Evolutionary conservation across 2,888 invertebrate species (phyloP).

Genomic region (Euproctis similis): DNA sequence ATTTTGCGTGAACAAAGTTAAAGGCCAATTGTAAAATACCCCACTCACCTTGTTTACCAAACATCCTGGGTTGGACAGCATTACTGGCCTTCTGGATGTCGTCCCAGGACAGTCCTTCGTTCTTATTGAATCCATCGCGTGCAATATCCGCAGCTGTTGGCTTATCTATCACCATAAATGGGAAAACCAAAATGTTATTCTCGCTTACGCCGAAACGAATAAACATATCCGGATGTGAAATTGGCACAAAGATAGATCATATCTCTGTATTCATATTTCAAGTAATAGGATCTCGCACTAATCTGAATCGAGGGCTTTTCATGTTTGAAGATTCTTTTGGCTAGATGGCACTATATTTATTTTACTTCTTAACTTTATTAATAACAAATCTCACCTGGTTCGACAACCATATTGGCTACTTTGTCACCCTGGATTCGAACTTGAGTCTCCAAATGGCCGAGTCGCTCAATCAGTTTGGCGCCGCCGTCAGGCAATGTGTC

Average conservation of each 20-base stretch:
- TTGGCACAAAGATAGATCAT: too few species aligned
- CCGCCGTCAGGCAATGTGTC: conserved; percentile 79
- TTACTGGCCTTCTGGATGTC: conserved; percentile 69
- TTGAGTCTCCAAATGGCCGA: conserved; percentile 54
- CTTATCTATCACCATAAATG: too few species aligned
- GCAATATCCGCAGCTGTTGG: conserved; percentile 38
- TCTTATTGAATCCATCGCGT: conserved; percentile 39
- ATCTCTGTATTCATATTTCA: too few species aligned
- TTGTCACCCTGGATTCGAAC: conserved; percentile 61
- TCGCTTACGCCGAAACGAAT: neutral
- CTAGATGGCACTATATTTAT: too few species aligned
- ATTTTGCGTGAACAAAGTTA: too few species aligned
- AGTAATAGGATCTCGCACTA: too few species aligned
- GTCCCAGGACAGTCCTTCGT: conserved; percentile 63
- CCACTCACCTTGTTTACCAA: conserved; percentile 67
- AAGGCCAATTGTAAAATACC: too few species aligned
- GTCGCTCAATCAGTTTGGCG: conserved; percentile 65
- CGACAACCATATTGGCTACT: conserved; percentile 68
- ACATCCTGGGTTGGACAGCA: conserved; percentile 73
- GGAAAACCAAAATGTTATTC: neutral
- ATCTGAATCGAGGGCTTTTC: too few species aligned
- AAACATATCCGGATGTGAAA: neutral
- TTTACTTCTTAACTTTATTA: too few species aligned
- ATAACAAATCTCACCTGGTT: conserved; percentile 42
- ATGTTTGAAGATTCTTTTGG: too few species aligned